A percentile compares a stretch with the other conserved stretches of the same genome.
Evolutionary conservation across 2,888 invertebrate species (phyloP).

Genomic region (Hyalella azteca): DNA sequence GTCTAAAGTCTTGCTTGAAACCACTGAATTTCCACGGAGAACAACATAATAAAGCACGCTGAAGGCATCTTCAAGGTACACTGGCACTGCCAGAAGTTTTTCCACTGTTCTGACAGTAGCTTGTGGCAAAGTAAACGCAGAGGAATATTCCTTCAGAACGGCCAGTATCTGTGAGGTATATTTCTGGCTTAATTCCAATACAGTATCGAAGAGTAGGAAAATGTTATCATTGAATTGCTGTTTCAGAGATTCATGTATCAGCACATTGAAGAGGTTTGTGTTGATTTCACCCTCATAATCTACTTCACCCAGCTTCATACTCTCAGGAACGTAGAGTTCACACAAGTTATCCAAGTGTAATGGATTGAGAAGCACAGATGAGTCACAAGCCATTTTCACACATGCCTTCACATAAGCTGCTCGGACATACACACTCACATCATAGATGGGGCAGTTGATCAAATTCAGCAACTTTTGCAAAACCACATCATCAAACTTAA

Average conservation of each 20-base stretch:
- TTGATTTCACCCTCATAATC: background rate
- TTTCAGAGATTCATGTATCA: background rate
- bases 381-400: background rate
- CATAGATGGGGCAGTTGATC: background rate
- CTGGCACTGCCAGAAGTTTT: background rate
- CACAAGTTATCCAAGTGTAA: background rate
- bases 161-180: background rate
- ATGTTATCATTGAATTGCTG: background rate
- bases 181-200: background rate
- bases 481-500: background rate
- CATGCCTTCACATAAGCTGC: background rate
- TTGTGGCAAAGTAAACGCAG: background rate
- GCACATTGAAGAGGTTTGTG: background rate
- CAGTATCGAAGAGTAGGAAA: background rate
- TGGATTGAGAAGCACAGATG: background rate
- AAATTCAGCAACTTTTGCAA: background rate
- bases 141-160: background rate
- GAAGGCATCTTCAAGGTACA: background rate
- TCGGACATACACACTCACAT: background rate
- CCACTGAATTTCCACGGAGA: background rate
- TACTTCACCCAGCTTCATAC: background rate
- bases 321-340: background rate
- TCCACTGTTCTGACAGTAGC: constrained; percentile 6
- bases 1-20: background rate
- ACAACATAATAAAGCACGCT: background rate